phyloP scores from a whole-genome alignment of 2,888 invertebrate genomes.

The Epinotia ramella region DNA sequence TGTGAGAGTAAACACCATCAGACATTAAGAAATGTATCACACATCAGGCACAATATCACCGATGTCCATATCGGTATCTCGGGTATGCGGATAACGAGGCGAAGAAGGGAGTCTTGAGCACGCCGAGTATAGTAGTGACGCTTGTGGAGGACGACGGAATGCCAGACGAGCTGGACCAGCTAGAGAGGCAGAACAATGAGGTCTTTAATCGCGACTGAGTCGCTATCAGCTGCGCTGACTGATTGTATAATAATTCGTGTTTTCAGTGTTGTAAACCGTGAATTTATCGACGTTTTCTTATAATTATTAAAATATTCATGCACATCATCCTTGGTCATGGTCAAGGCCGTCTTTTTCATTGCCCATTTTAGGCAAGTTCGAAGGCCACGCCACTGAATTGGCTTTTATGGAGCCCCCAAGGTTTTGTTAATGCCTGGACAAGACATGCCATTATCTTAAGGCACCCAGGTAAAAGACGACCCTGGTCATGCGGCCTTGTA shows the following conservation, averaged over 20 bases:
- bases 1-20: not conserved
- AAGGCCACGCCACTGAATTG: not conserved
- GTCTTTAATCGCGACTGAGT: constrained; percentile 3
- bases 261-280: constrained; percentile 16
- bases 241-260: constrained; percentile 11
- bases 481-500: constrained; percentile 19
- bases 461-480: not conserved
- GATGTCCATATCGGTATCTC: constrained; percentile 31
- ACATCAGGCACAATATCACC: constrained; percentile 30
- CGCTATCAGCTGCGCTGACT: constrained; percentile 1
- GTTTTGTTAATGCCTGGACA: not conserved
- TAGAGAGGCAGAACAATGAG: constrained; percentile 11
- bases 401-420: too few relatives aligned
- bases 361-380: not conserved
- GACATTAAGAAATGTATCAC: constrained; percentile 21
- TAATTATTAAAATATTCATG: not conserved
- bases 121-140: constrained; percentile 30
- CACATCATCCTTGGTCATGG: not conserved
- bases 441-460: not conserved
- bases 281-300: constrained; percentile 3
- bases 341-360: not conserved
- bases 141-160: constrained; percentile 12
- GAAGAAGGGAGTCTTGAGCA: constrained; percentile 17
- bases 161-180: constrained; percentile 8
- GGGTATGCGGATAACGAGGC: constrained; percentile 12